Conservation (phyloP, 2,888 invertebrate species). For the Lysandra coridon region DNA sequence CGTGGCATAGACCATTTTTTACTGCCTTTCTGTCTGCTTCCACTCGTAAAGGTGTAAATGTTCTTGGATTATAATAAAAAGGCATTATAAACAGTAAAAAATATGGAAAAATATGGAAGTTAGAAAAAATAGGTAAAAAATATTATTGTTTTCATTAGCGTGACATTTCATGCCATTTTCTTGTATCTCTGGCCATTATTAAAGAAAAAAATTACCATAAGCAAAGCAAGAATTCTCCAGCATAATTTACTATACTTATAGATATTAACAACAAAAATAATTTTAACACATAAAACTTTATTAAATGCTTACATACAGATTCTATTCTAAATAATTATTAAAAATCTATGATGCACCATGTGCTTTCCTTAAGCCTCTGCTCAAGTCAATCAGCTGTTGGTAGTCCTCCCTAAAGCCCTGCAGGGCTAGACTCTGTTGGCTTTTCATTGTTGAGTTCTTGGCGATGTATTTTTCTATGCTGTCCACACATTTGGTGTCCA, state of each 20-base stretch:
- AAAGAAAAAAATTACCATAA: not conserved
- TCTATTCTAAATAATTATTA: constrained; percentile 53
- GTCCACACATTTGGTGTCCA: constrained; percentile 78
- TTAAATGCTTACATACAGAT: constrained; percentile 27
- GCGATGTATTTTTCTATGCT: constrained; percentile 83
- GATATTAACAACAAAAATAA: not conserved
- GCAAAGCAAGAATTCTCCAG: not conserved
- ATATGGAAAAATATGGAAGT: not conserved
- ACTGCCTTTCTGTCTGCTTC: constrained; percentile 67
- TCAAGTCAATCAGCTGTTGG: constrained; percentile 79
- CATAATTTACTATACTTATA: not conserved
- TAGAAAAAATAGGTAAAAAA: not conserved
- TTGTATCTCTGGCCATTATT: too few relatives aligned
- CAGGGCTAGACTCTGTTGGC: constrained; percentile 85
- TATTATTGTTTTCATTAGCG: not conserved
- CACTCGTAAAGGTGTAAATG: constrained; percentile 58
- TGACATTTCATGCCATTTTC: not conserved
- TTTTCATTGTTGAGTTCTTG: constrained; percentile 82
- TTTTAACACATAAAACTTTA: constrained; percentile 14
- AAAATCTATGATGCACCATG: constrained; percentile 76
- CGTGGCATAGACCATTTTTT: constrained; percentile 80
- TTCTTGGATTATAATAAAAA: constrained; percentile 65
- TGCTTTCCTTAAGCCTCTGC: constrained; percentile 83
- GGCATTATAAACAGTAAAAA: constrained; percentile 54
- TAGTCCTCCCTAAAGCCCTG: constrained; percentile 86